These are phyloP conservation scores for Apoda limacodes DNA, from an alignment of 2,888 invertebrate species.

Conservation along the genomic window DNA sequence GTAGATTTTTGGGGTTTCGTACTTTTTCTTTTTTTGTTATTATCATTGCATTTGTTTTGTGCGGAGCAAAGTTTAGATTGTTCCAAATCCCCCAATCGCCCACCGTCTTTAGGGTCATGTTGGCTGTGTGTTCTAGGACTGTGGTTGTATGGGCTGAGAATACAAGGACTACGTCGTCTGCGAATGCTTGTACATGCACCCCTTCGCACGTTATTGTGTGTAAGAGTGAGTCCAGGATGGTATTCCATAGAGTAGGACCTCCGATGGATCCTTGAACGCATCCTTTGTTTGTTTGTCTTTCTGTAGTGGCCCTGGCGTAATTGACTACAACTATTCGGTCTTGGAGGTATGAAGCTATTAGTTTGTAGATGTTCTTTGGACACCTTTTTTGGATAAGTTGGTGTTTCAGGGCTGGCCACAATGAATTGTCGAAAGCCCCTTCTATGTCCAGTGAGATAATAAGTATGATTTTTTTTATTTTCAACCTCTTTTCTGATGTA, in stretches of 20 bases:
- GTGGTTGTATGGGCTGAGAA: too few species aligned
- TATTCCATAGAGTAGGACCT: neutral
- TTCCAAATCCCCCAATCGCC: slow-evolving; percentile 2
- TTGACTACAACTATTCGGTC: too few species aligned
- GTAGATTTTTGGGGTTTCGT: neutral
- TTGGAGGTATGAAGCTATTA: neutral
- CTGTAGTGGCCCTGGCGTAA: neutral
- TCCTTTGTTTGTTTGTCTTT: neutral
- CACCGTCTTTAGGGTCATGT: too few species aligned
- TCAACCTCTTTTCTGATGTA: slow-evolving; percentile 4
- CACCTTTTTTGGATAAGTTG: too few species aligned
- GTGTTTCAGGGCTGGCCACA: slow-evolving; percentile 12
- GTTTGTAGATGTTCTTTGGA: neutral
- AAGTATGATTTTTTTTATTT: slow-evolving; percentile 3
- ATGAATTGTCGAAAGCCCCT: slow-evolving; percentile 15
- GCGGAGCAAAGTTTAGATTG: slow-evolving; percentile 3
- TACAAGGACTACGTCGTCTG: too few species aligned
- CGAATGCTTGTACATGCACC: too few species aligned
- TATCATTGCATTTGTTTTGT: slow-evolving; percentile 5
- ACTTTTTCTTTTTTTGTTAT: slow-evolving; percentile 3
- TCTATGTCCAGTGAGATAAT: slow-evolving; percentile 17
- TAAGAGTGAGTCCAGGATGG: neutral
- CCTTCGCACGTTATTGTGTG: too few species aligned
- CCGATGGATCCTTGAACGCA: neutral
- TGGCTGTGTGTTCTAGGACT: too few species aligned